Evolutionary conservation across 2,797 vertebrate species (phyloP).

Genomic region (Pyrrhura leucotis): DNA sequence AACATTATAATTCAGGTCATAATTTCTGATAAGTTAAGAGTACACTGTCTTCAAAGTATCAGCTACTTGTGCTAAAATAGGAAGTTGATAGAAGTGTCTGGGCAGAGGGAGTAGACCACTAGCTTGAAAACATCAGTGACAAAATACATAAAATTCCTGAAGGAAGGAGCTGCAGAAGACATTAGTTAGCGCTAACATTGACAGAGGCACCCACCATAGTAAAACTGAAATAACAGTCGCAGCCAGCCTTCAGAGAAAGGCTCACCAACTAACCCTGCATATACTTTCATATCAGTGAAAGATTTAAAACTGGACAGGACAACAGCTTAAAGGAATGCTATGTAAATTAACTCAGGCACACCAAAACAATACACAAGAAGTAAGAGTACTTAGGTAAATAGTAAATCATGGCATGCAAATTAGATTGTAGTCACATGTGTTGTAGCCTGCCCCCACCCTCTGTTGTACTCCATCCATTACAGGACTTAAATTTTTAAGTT

Average conservation of each 20-base stretch:
- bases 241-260: neutral
- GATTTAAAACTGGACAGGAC: neutral
- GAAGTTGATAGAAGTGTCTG: neutral
- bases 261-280: neutral
- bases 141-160: neutral
- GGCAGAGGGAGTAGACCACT: neutral
- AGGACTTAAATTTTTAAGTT: neutral
- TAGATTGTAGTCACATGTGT: neutral
- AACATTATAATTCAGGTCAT: neutral
- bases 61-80: neutral
- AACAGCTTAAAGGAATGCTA: neutral
- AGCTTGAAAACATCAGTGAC: neutral
- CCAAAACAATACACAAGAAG: neutral
- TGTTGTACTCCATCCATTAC: neutral
- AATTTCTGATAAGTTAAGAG: neutral
- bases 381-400: neutral
- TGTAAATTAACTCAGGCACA: neutral
- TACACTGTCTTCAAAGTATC: neutral
- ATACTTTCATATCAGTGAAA: neutral
- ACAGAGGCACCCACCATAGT: neutral
- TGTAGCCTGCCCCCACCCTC: neutral
- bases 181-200: neutral
- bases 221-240: neutral
- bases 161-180: neutral
- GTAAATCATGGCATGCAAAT: neutral